Percentiles rank a stretch among this genome's conserved stretches.
phyloP scores from a whole-genome alignment of 2,888 invertebrate species.

The Tachina fera region DNA sequence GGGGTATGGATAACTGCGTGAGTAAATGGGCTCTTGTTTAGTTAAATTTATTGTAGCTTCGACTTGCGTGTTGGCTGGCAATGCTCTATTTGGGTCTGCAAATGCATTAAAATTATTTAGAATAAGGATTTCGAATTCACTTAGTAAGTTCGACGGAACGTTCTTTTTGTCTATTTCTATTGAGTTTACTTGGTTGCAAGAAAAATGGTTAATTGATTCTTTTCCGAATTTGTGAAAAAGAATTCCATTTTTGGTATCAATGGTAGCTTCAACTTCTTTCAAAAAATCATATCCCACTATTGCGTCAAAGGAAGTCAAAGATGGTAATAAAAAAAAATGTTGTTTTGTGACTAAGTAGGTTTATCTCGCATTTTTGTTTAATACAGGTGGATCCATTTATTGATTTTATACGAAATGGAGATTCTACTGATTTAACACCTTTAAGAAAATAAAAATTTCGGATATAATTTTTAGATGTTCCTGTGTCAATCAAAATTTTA shows the following conservation, averaged over 20 bases:
- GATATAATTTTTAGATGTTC: constrained; percentile 53
- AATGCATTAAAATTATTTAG: constrained; percentile 24
- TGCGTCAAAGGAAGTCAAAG: constrained; percentile 36
- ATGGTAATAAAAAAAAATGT: constrained; percentile 54
- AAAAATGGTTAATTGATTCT: constrained; percentile 37
- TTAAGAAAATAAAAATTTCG: constrained; percentile 33
- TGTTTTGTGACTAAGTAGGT: constrained; percentile 47
- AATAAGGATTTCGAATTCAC: constrained; percentile 20
- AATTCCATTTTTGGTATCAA: constrained; percentile 54
- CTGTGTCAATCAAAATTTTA: constrained; percentile 37
- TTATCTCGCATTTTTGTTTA: constrained; percentile 43
- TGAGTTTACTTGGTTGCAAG: constrained; percentile 5
- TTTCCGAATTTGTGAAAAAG: constrained; percentile 46
- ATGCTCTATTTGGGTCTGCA: constrained; percentile 27
- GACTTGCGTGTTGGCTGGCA: constrained; percentile 9
- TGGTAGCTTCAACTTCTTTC: constrained; percentile 58
- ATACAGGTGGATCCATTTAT: constrained; percentile 48
- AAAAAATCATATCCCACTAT: constrained; percentile 62
- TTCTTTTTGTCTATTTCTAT: neutral
- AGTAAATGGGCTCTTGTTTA: neutral
- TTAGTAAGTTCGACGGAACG: neutral
- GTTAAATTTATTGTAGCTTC: too few species aligned
- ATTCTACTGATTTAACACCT: constrained; percentile 16
- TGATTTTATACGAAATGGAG: constrained; percentile 58
- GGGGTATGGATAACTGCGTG: constrained; percentile 48